Conservation (phyloP, 2,888 invertebrate species). For the Zootermopsis nevadensis region DNA sequence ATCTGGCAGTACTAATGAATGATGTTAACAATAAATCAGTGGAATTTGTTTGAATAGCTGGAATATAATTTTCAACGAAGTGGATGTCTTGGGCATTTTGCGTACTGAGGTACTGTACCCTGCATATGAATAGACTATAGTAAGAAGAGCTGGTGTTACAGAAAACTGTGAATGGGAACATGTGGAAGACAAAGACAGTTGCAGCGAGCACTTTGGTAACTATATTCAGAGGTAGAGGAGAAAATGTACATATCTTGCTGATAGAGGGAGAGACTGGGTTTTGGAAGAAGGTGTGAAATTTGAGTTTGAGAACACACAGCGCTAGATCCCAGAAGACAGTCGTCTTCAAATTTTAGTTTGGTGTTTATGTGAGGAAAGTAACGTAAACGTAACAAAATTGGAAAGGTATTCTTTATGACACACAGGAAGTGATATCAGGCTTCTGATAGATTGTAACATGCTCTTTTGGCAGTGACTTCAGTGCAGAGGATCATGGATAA, state of each 20-base stretch:
- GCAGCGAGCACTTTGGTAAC: not conserved
- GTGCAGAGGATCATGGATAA: too few relatives aligned
- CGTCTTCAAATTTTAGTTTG: too few relatives aligned
- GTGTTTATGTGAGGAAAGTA: too few relatives aligned
- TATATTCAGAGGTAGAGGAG: not conserved
- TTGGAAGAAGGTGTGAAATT: too few relatives aligned
- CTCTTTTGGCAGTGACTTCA: too few relatives aligned
- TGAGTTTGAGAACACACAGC: too few relatives aligned
- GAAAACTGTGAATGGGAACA: not conserved
- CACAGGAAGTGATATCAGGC: too few relatives aligned
- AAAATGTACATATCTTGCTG: not conserved
- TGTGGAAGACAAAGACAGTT: not conserved
- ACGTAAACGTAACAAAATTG: too few relatives aligned
- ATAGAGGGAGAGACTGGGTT: too few relatives aligned
- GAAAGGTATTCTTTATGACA: too few relatives aligned
- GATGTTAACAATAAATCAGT: constrained; percentile 24
- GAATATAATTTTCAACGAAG: not conserved
- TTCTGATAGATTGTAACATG: too few relatives aligned
- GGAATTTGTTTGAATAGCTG: constrained; percentile 10
- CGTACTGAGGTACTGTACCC: not conserved
- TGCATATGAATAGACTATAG: not conserved
- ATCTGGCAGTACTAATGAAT: not conserved
- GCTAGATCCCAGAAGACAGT: too few relatives aligned
- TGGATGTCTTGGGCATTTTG: not conserved
- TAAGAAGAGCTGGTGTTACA: not conserved